Evolutionary conservation across 1,140 invertebrate genomes (phyloP), one percentile per base, ranked within the genome.

Genomic region (Drosophila hydei): DNA sequence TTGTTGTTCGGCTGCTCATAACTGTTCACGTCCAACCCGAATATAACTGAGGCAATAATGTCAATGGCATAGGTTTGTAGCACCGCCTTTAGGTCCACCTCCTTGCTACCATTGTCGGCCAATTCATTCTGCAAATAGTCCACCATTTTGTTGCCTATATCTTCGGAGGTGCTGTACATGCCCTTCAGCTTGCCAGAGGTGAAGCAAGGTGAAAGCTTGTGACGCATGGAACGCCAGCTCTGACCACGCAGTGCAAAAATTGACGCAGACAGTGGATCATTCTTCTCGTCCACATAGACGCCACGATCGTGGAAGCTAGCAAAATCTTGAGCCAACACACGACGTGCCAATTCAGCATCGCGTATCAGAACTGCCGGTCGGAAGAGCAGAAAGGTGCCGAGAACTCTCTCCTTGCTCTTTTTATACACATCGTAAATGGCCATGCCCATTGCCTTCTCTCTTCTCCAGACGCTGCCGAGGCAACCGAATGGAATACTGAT

Each of bases 181-280:
- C 74, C 77, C 70, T 94, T 94, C 2, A 94, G 76, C 75, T 94
- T 94, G 14, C 92, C 92, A 0, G 93, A 92, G 0, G 93, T 94
- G 68, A 95, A 94, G 4, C 92, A 92, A 0, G 94, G 94, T 0
- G 92, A 92, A 0, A 95, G 68, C 63, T 93, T 93, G 0, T 91
- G 72, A 11, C 94, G 76, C 12, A 94, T 70, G 6, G 80, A 84
- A 55, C 91, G 92, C 94, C 94, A 95, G 16, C 79, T 92, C 68
- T 92, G 89, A 2, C 91, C 92, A 18, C 91, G 88, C 0, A 93
- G 69, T 0, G 91, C 75, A 52, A 93, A 93, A 6, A 93, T 63
- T 59, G 92, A 91, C 4, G 72, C 79, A 0, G 83, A 89, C 4
- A 92, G 19, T 0, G 91, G 91, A 83, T 92, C 75, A 4, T 68